These are phyloP conservation scores for Labeo calbasu DNA, from an alignment of 2,797 vertebrate species.

Conservation along the genomic window DNA sequence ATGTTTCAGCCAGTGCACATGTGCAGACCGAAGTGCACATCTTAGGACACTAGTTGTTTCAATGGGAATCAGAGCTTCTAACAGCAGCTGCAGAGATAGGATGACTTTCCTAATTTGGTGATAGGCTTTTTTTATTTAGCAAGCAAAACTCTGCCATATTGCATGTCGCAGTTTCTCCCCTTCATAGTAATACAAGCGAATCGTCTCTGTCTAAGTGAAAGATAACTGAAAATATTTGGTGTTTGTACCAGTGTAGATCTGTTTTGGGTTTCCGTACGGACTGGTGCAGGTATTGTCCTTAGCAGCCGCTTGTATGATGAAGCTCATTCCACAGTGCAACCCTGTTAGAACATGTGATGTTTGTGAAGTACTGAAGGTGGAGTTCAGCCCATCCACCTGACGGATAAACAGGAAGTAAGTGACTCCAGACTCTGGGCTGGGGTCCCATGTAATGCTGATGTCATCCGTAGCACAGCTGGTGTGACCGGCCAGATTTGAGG, in stretches of 20 bases:
- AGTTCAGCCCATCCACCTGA: constrained; percentile 39
- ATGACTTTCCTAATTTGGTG: neutral
- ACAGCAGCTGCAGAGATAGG: neutral
- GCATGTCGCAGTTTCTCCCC: neutral
- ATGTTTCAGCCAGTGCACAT: neutral
- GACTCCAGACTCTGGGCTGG: constrained; percentile 58
- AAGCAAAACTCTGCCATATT: neutral
- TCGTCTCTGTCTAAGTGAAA: neutral
- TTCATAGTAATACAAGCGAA: neutral
- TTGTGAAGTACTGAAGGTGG: constrained; percentile 54
- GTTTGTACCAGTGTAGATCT: constrained; percentile 71
- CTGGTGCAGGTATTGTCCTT: constrained; percentile 73
- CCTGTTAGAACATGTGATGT: constrained; percentile 60
- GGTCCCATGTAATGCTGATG: constrained; percentile 74
- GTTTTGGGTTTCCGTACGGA: constrained; percentile 57
- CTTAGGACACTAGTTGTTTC: neutral
- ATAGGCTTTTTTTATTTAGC: too few relatives aligned
- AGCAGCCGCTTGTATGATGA: constrained; percentile 63
- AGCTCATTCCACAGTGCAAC: constrained; percentile 69
- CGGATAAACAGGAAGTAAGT: constrained; percentile 66
- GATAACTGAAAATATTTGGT: neutral
- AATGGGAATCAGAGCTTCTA: neutral
- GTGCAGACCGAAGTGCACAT: neutral
- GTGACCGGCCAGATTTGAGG: constrained; percentile 60
- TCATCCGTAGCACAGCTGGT: constrained; percentile 70